These are phyloP conservation scores for Gracilinanus agilis DNA, from an alignment of 2,113 vertebrate species.

Conservation along the genomic window DNA sequence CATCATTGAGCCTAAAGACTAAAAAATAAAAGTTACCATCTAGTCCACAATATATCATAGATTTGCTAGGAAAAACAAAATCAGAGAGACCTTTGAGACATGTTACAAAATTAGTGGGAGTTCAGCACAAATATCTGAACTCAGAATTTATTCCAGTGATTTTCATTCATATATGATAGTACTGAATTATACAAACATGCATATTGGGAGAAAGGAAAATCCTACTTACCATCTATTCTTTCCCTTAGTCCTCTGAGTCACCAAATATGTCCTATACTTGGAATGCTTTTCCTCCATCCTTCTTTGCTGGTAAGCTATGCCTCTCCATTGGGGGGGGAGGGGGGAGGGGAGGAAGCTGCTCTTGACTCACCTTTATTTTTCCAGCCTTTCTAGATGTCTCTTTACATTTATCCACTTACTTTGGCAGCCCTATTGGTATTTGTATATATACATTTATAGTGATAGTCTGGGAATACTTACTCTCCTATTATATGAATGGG, in stretches of 20 bases:
- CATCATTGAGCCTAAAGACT: background rate
- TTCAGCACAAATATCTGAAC: conserved; percentile 38
- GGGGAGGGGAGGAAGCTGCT: too few relatives aligned
- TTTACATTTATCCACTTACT: background rate
- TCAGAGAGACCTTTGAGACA: conserved; percentile 35
- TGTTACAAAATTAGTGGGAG: background rate
- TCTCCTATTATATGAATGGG: background rate
- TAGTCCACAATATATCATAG: background rate
- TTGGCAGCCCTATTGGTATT: background rate
- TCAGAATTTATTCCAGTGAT: conserved; percentile 3
- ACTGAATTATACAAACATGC: background rate
- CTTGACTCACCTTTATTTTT: background rate
- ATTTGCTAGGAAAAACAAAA: background rate
- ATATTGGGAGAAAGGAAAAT: background rate
- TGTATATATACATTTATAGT: background rate
- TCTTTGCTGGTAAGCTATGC: background rate
- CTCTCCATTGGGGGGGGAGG: background rate
- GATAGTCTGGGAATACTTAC: background rate
- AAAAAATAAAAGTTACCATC: background rate
- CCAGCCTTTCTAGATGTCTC: background rate
- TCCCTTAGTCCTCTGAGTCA: background rate
- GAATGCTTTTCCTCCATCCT: background rate
- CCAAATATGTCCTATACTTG: conserved; percentile 1
- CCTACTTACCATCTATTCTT: background rate
- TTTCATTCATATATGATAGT: conserved; percentile 4